phyloP scores from a whole-genome alignment of 2,113 vertebrate genomes.

The Periophthalmodon schlosseri region DNA sequence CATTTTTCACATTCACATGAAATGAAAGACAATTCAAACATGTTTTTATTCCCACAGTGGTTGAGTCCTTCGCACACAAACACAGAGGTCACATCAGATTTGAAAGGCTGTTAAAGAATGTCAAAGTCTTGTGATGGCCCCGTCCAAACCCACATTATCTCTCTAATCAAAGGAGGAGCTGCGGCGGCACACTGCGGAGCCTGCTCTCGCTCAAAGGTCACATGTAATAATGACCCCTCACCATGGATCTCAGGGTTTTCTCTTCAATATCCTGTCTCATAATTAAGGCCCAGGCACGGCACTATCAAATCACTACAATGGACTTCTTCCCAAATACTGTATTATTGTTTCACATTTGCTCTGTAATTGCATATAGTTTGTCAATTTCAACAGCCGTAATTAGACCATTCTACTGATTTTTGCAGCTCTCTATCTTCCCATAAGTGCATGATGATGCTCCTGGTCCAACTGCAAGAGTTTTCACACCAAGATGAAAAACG shows the following conservation, averaged over 20 bases:
- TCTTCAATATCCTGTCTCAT: constrained; percentile 50
- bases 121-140: constrained; percentile 17
- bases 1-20: background rate
- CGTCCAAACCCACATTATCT: constrained; percentile 28
- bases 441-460: constrained; percentile 6
- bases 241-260: constrained; percentile 59
- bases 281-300: constrained; percentile 44
- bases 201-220: constrained; percentile 63
- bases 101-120: constrained; percentile 25
- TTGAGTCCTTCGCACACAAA: constrained; percentile 15
- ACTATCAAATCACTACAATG: constrained; percentile 20
- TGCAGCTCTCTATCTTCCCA: background rate
- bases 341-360: constrained; percentile 14
- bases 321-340: constrained; percentile 16
- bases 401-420: constrained; percentile 9
- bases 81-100: constrained; percentile 42
- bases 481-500: constrained; percentile 5
- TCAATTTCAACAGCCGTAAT: constrained; percentile 5
- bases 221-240: constrained; percentile 55
- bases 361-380: background rate
- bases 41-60: constrained; percentile 1
- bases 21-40: background rate
- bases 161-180: constrained; percentile 60
- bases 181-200: constrained; percentile 44
- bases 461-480: constrained; percentile 6